A percentile compares a stretch with the other conserved stretches of the same genome.
Evolutionary conservation across 1,140 invertebrate genomes (phyloP).

Genomic region (Drosophila kohkoa): DNA sequence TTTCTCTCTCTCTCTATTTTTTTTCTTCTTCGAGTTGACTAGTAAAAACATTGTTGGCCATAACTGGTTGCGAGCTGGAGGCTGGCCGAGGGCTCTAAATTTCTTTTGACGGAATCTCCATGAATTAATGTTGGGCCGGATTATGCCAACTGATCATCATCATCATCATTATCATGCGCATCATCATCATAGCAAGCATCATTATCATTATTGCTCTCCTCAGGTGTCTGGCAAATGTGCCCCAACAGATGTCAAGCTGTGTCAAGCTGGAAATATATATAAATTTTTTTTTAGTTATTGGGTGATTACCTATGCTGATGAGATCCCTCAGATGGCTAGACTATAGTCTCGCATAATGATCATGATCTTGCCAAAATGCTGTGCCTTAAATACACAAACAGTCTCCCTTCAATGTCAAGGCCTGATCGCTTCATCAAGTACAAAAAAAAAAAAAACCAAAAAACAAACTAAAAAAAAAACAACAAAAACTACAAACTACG

Average conservation of each 20-base stretch:
- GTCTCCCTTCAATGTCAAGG: conserved; percentile 68
- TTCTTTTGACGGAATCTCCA: conserved; percentile 81
- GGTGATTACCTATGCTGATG: conserved; percentile 50
- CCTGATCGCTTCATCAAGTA: conserved; percentile 74
- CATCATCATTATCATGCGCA: conserved; percentile 25
- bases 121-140: conserved; percentile 76
- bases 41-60: conserved; percentile 29
- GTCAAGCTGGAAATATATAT: conserved; percentile 50
- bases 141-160: conserved; percentile 53
- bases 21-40: conserved; percentile 1
- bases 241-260: conserved; percentile 72
- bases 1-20: neutral
- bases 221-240: conserved; percentile 58
- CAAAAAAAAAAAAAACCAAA: conserved; percentile 4
- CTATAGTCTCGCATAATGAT: neutral
- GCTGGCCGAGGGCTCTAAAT: conserved; percentile 51
- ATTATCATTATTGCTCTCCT: conserved; percentile 45
- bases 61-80: conserved; percentile 65
- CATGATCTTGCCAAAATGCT: neutral
- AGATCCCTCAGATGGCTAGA: neutral
- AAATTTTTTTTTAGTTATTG: conserved; percentile 14
- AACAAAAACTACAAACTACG: neutral
- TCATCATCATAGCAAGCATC: conserved; percentile 17
- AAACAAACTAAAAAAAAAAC: conserved; percentile 1
- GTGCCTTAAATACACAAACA: neutral